phyloP scores from a whole-genome alignment of 2,888 invertebrate species.

The Volucella inanis region DNA sequence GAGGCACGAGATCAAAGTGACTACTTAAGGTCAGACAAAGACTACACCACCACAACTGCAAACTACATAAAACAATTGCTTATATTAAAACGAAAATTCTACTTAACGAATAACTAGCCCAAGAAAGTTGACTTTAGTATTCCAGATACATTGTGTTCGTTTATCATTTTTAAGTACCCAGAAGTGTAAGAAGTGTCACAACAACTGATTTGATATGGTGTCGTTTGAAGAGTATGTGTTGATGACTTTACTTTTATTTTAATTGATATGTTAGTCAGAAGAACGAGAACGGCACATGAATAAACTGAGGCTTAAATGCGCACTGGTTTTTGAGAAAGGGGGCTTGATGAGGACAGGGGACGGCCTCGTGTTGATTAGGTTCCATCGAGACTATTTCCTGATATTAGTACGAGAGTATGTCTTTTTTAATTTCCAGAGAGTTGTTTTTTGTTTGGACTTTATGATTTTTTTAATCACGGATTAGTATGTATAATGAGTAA shows the following conservation, averaged over 20 bases:
- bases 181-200: constrained; percentile 47
- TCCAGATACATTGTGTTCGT: constrained; percentile 16
- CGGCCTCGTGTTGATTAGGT: constrained; percentile 56
- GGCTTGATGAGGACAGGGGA: constrained; percentile 18
- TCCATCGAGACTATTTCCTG: constrained; percentile 66
- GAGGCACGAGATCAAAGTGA: too few species aligned
- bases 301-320: constrained; percentile 40
- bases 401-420: constrained; percentile 57
- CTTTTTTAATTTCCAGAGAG: not conserved
- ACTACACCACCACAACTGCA: not conserved
- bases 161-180: constrained; percentile 38
- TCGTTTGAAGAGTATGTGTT: constrained; percentile 32
- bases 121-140: constrained; percentile 31
- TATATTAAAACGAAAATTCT: not conserved
- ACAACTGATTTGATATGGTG: constrained; percentile 41
- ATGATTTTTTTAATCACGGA: not conserved
- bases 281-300: constrained; percentile 55
- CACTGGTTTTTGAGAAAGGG: constrained; percentile 20
- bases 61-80: not conserved
- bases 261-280: constrained; percentile 69
- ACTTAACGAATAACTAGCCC: constrained; percentile 11
- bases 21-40: too few species aligned
- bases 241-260: constrained; percentile 57
- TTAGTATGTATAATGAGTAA: too few species aligned
- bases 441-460: not conserved